phyloP scores from a whole-genome alignment of 2,888 invertebrate species.

The Conops quadrifasciatus region DNA sequence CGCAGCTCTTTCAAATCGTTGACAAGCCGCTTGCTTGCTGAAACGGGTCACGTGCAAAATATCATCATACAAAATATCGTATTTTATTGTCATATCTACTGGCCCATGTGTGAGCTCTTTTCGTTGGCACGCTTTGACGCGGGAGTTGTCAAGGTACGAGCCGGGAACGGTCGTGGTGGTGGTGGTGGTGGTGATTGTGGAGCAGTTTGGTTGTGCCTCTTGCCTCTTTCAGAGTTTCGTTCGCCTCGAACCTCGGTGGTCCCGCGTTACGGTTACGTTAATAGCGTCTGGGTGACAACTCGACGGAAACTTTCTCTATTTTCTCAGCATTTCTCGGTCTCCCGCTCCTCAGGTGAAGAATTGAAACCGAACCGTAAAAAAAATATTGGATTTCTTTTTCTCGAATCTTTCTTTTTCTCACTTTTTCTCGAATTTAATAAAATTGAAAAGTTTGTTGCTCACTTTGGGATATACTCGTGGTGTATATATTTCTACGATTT shows the following conservation, averaged over 20 bases:
- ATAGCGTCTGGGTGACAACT: slow-evolving; percentile 26
- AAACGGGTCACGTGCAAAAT: slow-evolving; percentile 35
- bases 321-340: background rate
- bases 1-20: slow-evolving; percentile 23
- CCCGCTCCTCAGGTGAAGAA: no score
- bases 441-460: no score
- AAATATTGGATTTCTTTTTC: no score
- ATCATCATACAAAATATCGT: slow-evolving; percentile 21
- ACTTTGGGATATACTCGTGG: no score
- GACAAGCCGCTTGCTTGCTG: slow-evolving; percentile 28
- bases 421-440: no score
- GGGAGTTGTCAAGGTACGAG: slow-evolving; percentile 7
- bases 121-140: slow-evolving; percentile 1
- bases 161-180: slow-evolving; percentile 5
- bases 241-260: no score
- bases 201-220: no score
- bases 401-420: no score
- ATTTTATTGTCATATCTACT: slow-evolving; percentile 1
- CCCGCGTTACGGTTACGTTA: background rate
- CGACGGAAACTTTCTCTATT: background rate
- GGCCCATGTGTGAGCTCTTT: background rate
- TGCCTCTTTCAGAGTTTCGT: no score
- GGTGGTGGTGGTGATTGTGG: no score
- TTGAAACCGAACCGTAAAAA: no score
- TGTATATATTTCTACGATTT: no score